A percentile compares a stretch with the other conserved stretches of the same genome.
Evolutionary conservation across 1,140 invertebrate genomes (phyloP).

Genomic region (Heliconius nattereri): DNA sequence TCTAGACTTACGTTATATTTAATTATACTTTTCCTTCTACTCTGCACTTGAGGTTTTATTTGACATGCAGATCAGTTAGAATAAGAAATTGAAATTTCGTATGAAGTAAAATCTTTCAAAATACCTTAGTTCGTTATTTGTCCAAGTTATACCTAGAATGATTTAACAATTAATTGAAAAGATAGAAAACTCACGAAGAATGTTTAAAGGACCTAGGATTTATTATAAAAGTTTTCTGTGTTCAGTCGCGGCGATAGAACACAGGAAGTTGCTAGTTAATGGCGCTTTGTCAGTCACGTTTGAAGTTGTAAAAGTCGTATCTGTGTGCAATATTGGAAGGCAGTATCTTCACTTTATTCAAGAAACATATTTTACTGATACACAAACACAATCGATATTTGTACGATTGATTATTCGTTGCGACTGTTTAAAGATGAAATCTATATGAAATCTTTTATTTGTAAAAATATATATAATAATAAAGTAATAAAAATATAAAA

Average conservation of each 20-base stretch:
- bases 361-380: slow-evolving; percentile 24
- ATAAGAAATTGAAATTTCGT: not conserved
- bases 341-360: slow-evolving; percentile 25
- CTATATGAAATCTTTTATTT: too few species aligned
- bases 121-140: not conserved
- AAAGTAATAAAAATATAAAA: too few species aligned
- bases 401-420: not conserved
- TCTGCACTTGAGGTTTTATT: not conserved
- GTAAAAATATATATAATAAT: not conserved
- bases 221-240: slow-evolving; percentile 4
- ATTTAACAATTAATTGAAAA: not conserved
- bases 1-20: slow-evolving; percentile 14
- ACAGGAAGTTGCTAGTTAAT: slow-evolving; percentile 5
- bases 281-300: slow-evolving; percentile 19
- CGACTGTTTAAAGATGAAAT: not conserved
- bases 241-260: not conserved
- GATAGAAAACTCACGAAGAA: not conserved
- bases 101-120: not conserved
- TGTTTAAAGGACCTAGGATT: not conserved
- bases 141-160: not conserved
- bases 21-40: not conserved
- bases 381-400: slow-evolving; percentile 22
- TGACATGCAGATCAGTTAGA: not conserved
- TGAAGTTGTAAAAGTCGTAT: slow-evolving; percentile 8
- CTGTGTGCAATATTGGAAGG: not conserved